Conservation (phyloP, 2,888 invertebrate species). For the Drosophila borealis region DNA sequence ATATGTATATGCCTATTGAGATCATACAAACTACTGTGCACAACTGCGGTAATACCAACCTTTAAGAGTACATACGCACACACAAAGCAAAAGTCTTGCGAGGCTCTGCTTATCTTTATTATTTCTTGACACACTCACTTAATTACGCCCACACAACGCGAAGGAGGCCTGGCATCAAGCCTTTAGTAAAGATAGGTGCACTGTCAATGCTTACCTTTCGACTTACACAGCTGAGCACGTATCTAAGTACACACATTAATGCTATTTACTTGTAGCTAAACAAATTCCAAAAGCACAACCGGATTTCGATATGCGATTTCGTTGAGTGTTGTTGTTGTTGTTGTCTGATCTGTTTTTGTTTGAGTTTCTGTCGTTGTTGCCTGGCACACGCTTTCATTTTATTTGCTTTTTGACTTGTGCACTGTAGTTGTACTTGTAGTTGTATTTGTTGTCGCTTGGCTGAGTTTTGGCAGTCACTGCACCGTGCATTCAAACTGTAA, state of each 20-base stretch:
- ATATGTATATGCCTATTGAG: no score
- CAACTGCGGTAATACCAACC: no score
- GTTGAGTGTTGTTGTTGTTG: slow-evolving; percentile 38
- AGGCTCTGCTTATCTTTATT: neutral
- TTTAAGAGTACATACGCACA: no score
- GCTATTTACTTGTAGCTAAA: slow-evolving; percentile 43
- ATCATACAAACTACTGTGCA: no score
- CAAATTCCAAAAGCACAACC: slow-evolving; percentile 58
- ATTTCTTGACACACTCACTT: slow-evolving; percentile 4
- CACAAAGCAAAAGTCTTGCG: no score
- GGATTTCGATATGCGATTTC: slow-evolving; percentile 64
- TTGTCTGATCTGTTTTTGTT: slow-evolving; percentile 22
- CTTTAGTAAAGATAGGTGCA: slow-evolving; percentile 19
- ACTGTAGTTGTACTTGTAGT: slow-evolving; percentile 11
- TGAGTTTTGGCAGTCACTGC: slow-evolving; percentile 53
- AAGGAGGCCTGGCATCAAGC: slow-evolving; percentile 2
- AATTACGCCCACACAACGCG: slow-evolving; percentile 2
- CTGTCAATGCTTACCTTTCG: slow-evolving; percentile 32
- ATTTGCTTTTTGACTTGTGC: slow-evolving; percentile 54
- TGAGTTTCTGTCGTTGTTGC: slow-evolving; percentile 19
- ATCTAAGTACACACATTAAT: slow-evolving; percentile 40
- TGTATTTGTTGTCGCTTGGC: slow-evolving; percentile 43
- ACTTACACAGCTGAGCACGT: slow-evolving; percentile 9
- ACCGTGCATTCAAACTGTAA: slow-evolving; percentile 52
- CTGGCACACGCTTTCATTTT: slow-evolving; percentile 57